Base-by-base conservation (phyloP, 2,113 vertebrate genomes). In the Galbula dea region DNA sequence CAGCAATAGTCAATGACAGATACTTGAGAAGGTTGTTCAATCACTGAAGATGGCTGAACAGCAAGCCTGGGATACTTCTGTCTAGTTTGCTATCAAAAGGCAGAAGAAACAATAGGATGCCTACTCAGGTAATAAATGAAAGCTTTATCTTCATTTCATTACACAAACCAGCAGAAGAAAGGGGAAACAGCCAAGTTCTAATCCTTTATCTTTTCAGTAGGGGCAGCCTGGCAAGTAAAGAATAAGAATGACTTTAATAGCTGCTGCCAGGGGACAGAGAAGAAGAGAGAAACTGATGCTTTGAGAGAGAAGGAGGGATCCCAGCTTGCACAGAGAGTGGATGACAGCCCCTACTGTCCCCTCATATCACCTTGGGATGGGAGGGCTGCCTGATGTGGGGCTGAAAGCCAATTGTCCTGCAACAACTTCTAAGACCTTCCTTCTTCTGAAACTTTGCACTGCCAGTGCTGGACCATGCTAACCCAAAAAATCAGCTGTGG, bases 321-420 rank as follows among this genome's bases (percentile, higher is more conserved):
- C 11, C 30, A n/a, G 34, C 37, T n/a, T 48, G 30, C 51, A n/a
- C n/a, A 8, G 26, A 75, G 6, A 46, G 24, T 2, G 1, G 43
- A 20, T 24, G 36, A 41, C 39, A 39, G 52, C 19, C 45, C 22
- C 34, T 49, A 26, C 30, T 34, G 48, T 22, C 45, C 30, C 46
- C 19, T 61, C 4, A 2, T 10, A n/a, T 12, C 9, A 66, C 34
- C 23, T 6, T 0, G 0, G 41, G 27, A 45, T 8, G 4, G 48
- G 20, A 73, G 2, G 7, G 34, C 22, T 66, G 39, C 11, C 23
- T 51, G 36, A 24, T 26, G 3, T 1, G 19, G 14, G 10, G 36
- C 24, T 46, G 21, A 18, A 74, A 83, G 5, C 7, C 17, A 58
- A 20, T 12, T 39, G 21, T 15, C 32, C 27, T 15, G 20, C 26